These are phyloP conservation scores for Notodonta ziczac DNA, from an alignment of 2,888 invertebrate genomes.

Conservation along the genomic window DNA sequence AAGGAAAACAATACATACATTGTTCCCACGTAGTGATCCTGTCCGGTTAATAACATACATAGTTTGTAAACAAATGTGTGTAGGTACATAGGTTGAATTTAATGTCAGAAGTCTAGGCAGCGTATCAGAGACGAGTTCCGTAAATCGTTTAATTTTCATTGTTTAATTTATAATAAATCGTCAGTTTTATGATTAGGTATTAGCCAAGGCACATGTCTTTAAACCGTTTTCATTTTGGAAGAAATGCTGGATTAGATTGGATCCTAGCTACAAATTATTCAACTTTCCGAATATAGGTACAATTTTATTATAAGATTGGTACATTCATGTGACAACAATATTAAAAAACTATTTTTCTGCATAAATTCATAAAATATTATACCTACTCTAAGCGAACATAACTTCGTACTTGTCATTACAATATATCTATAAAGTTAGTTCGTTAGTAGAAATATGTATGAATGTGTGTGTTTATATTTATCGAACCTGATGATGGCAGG, in stretches of 20 bases:
- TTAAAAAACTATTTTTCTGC: slow-evolving; percentile 84
- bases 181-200: slow-evolving; percentile 67
- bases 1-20: slow-evolving; percentile 11
- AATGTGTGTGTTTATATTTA: slow-evolving; percentile 41
- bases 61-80: slow-evolving; percentile 9
- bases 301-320: slow-evolving; percentile 82
- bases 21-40: slow-evolving; percentile 15
- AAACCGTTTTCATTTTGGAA: slow-evolving; percentile 72
- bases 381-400: slow-evolving; percentile 83
- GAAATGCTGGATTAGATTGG: slow-evolving; percentile 81
- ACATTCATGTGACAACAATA: slow-evolving; percentile 84
- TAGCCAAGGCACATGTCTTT: slow-evolving; percentile 83
- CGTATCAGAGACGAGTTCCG: slow-evolving; percentile 61
- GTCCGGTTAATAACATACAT: slow-evolving; percentile 8
- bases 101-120: slow-evolving; percentile 51
- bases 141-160: background rate
- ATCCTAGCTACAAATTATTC: slow-evolving; percentile 84
- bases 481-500: slow-evolving; percentile 40
- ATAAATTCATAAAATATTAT: slow-evolving; percentile 83
- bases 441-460: slow-evolving; percentile 77
- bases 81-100: slow-evolving; percentile 28
- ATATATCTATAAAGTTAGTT: slow-evolving; percentile 80
- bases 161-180: slow-evolving; percentile 67
- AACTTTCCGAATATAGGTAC: slow-evolving; percentile 84
- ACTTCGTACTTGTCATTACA: slow-evolving; percentile 73